These are phyloP conservation scores for Trichopoda pennipes DNA, from an alignment of 2,888 invertebrate genomes.

Conservation along the genomic window DNA sequence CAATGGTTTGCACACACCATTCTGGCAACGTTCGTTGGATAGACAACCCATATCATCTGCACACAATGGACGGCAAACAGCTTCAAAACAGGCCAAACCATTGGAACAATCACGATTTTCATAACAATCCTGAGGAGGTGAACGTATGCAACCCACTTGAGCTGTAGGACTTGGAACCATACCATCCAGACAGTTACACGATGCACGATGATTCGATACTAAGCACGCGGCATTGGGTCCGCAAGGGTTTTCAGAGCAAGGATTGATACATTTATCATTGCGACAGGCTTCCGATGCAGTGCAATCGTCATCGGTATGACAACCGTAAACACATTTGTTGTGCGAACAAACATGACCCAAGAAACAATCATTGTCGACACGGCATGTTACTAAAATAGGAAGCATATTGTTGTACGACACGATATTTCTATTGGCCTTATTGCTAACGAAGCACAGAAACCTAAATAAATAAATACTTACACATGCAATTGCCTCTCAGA, in stretches of 20 bases:
- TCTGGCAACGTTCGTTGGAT: slow-evolving; percentile 86
- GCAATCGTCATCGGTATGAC: slow-evolving; percentile 93
- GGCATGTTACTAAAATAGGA: slow-evolving; percentile 86
- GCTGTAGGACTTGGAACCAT: slow-evolving; percentile 94
- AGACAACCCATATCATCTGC: slow-evolving; percentile 88
- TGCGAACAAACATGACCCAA: slow-evolving; percentile 93
- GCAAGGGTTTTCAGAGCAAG: slow-evolving; percentile 89
- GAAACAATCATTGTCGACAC: slow-evolving; percentile 95
- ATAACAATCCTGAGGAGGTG: slow-evolving; percentile 88
- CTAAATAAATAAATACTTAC: slow-evolving; percentile 82
- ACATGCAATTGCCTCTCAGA: slow-evolving; percentile 88
- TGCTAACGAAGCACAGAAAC: not conserved
- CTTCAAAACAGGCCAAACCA: slow-evolving; percentile 88
- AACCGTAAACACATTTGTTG: slow-evolving; percentile 92
- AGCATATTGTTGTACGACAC: slow-evolving; percentile 16
- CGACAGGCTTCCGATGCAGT: slow-evolving; percentile 91
- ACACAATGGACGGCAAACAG: slow-evolving; percentile 89
- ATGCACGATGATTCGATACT: slow-evolving; percentile 89
- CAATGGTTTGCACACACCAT: slow-evolving; percentile 91
- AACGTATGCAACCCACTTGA: slow-evolving; percentile 92
- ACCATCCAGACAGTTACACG: slow-evolving; percentile 89
- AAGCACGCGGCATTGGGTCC: slow-evolving; percentile 92
- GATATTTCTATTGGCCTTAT: slow-evolving; percentile 4
- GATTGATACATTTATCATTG: slow-evolving; percentile 90
- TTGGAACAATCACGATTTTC: slow-evolving; percentile 88